phyloP scores from a whole-genome alignment of 2,888 invertebrate species.

The Gari tellinella region DNA sequence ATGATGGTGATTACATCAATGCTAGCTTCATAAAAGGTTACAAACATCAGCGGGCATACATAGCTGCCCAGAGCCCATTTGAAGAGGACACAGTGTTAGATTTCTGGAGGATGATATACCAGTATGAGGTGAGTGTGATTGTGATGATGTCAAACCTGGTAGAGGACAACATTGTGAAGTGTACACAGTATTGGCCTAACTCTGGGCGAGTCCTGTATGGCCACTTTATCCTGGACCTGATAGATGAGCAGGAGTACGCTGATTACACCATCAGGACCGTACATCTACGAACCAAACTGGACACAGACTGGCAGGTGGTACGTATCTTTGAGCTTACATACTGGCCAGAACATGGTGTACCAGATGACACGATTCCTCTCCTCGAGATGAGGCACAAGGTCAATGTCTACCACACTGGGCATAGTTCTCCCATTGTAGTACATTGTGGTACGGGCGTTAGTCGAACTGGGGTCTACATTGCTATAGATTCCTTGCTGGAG shows the following conservation, averaged over 20 bases:
- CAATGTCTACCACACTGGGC: conserved; percentile 57
- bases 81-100: conserved; percentile 84
- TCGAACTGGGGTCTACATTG: conserved; percentile 82
- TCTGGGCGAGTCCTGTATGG: conserved; percentile 92
- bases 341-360: conserved; percentile 83
- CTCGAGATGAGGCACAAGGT: conserved; percentile 79
- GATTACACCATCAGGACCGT: conserved; percentile 89
- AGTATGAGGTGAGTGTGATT: conserved; percentile 84
- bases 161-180: conserved; percentile 88
- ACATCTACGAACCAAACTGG: conserved; percentile 59
- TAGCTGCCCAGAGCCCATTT: conserved; percentile 85
- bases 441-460: conserved; percentile 84
- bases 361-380: conserved; percentile 79
- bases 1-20: conserved; percentile 79
- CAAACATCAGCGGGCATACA: conserved; percentile 84
- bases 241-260: conserved; percentile 95
- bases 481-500: conserved; percentile 81
- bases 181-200: conserved; percentile 95
- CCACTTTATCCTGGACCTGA: conserved; percentile 93
- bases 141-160: conserved; percentile 85
- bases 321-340: conserved; percentile 80
- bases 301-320: conserved; percentile 59
- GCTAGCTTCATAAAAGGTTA: conserved; percentile 83
- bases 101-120: conserved; percentile 86
- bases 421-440: conserved; percentile 77